A percentile compares a stretch with the other conserved stretches of the same genome.
These are phyloP conservation scores for Hemicordylus capensis DNA, from an alignment of 2,113 vertebrate genomes.

Conservation along the genomic window DNA sequence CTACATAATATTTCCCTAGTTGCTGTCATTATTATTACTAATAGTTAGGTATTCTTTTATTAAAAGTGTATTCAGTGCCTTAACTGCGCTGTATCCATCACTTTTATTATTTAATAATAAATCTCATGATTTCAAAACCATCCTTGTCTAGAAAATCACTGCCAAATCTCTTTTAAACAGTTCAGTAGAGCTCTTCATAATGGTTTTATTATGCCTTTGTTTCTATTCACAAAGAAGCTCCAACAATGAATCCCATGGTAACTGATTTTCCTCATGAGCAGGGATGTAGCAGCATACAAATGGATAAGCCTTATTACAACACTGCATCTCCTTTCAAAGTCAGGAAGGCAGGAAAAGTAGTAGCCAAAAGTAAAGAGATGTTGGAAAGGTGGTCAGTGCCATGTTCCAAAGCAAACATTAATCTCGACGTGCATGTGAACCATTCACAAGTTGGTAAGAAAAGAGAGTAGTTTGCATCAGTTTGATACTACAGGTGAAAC, in stretches of 20 bases:
- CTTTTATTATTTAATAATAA: not conserved
- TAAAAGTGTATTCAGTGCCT: not conserved
- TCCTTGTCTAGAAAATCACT: constrained; percentile 2
- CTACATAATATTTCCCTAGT: not conserved
- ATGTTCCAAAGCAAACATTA: constrained; percentile 1
- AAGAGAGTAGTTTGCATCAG: not conserved
- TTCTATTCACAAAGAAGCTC: constrained; percentile 28
- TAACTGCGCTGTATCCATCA: not conserved
- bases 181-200: constrained; percentile 23
- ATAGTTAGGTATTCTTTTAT: too few relatives aligned
- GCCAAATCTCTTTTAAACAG: constrained; percentile 29
- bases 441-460: not conserved
- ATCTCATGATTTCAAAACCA: constrained; percentile 37
- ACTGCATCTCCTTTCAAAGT: not conserved
- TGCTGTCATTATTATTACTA: not conserved
- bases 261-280: constrained; percentile 28
- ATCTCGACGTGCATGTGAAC: not conserved
- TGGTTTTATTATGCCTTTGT: constrained; percentile 31
- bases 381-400: not conserved
- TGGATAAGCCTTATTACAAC: constrained; percentile 17
- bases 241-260: constrained; percentile 19
- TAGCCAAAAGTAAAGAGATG: not conserved
- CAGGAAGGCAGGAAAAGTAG: not conserved
- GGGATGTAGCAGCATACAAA: constrained; percentile 17
- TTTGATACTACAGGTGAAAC: not conserved